Percentiles rank a stretch among this genome's conserved stretches.
phyloP scores from a whole-genome alignment of 2,797 vertebrate species.

The Sebastes matsubarae region DNA sequence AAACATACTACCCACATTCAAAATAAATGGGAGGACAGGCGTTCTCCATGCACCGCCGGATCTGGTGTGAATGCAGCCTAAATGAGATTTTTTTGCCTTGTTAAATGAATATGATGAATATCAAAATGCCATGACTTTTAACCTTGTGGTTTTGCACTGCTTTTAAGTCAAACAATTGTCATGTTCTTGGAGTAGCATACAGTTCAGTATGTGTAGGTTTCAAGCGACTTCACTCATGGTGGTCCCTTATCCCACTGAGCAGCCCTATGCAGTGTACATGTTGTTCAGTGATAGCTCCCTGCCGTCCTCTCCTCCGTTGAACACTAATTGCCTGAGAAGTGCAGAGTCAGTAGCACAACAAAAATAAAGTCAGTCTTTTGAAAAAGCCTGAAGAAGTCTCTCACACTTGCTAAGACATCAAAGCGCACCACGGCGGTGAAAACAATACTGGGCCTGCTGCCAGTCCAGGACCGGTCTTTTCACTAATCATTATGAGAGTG shows the following conservation, averaged over 20 bases:
- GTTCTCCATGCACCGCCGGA: too few species aligned
- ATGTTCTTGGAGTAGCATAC: neutral
- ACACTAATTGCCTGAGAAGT: slow-evolving; percentile 59
- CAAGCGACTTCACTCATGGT: neutral
- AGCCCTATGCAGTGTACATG: slow-evolving; percentile 4
- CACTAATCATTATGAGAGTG: slow-evolving; percentile 67
- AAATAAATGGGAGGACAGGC: too few species aligned
- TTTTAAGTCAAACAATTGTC: neutral
- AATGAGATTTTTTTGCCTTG: neutral
- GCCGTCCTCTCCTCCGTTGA: slow-evolving; percentile 47
- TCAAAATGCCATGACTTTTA: neutral
- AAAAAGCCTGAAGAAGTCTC: slow-evolving; percentile 51
- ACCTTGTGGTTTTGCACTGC: neutral
- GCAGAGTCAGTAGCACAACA: slow-evolving; percentile 61
- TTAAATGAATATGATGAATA: neutral
- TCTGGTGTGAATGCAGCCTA: too few species aligned
- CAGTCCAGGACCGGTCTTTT: slow-evolving; percentile 51
- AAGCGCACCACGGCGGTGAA: slow-evolving; percentile 38
- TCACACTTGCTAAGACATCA: slow-evolving; percentile 59
- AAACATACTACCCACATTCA: too few species aligned
- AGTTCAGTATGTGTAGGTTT: neutral
- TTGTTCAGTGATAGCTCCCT: slow-evolving; percentile 28
- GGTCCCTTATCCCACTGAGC: slow-evolving; percentile 19
- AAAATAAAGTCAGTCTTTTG: slow-evolving; percentile 50
- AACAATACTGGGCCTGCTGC: slow-evolving; percentile 51